Evolutionary conservation across 2,797 vertebrate genomes (phyloP), one percentile per base, ranked within the genome.

Genomic region (Podarcis siculus): DNA sequence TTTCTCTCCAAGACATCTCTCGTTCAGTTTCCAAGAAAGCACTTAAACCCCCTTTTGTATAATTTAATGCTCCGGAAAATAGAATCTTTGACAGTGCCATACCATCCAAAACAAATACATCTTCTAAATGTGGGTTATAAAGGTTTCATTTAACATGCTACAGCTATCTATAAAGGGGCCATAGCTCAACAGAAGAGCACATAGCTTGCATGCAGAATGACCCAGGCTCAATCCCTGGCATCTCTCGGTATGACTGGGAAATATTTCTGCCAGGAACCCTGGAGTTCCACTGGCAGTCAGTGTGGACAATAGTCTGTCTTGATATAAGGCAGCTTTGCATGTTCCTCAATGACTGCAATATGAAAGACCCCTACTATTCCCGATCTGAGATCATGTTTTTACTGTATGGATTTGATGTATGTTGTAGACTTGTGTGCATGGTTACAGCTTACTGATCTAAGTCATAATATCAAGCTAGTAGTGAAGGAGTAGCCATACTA

Each of bases 71-170:
- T 88, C 89, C 89, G 87, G 76, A 93, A 94, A 90, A 84, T 90
- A 93, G 91, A 94, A 87, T 86, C 30, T 8, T 93, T 94, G 32
- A 94, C 90, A 95, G 91, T 90, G 85, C 81, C 92, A 94, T 88
- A 94, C 87, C 91, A 94, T 90, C 89, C 95, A 69, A 3, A 94
- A 83, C 91, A 95, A 93, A 93, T 86, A 93, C 86, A 91, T 61
- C 87, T 92, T 94, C 80, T 93, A 94, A 91, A 93, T 42, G 87
- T 86, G 88, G 92, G 89, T 55, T 87, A 85, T 91, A 90, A 90
- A 55, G 3, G 42, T 76, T 80, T 58, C 35, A 67, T 76, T 82
- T 82, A 82, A 78, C 58, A 35, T 69, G 78, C 75, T 90, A 30
- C 66, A 75, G 94, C 81, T 90, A 85, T 83, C 84, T 55, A 55